Evolutionary conservation across 2,888 invertebrate species (phyloP).

Genomic region (Pterostichus niger): DNA sequence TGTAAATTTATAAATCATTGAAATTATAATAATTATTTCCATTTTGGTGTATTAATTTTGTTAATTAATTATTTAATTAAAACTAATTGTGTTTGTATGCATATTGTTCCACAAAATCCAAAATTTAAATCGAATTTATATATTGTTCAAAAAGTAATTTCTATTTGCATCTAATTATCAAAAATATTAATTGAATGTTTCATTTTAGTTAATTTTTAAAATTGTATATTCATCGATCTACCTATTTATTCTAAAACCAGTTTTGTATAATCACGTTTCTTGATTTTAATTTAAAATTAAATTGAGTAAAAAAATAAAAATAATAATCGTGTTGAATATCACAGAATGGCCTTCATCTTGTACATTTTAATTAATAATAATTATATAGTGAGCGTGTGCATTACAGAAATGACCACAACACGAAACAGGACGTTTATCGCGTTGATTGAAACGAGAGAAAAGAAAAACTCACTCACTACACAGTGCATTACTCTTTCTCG

Average conservation of each 20-base stretch:
- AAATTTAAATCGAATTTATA: conserved; percentile 21
- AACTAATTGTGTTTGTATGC: conserved; percentile 30
- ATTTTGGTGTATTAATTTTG: conserved; percentile 45
- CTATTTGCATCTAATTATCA: neutral
- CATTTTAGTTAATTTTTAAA: neutral
- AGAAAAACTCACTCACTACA: conserved; percentile 22
- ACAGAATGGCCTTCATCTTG: conserved; percentile 9
- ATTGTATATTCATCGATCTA: neutral
- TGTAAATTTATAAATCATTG: conserved; percentile 31
- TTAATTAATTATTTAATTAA: conserved; percentile 38
- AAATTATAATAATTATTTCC: conserved; percentile 42
- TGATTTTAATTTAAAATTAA: conserved; percentile 24
- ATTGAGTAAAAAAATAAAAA: neutral
- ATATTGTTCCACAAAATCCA: conserved; percentile 10
- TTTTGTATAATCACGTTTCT: conserved; percentile 10
- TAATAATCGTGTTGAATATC: conserved; percentile 22
- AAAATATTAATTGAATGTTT: neutral
- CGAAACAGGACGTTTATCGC: conserved; percentile 22
- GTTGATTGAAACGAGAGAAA: conserved; percentile 31
- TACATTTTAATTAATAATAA: conserved; percentile 44
- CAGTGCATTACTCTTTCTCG: neutral
- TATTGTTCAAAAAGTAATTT: neutral
- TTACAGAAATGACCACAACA: conserved; percentile 16
- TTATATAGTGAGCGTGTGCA: neutral
- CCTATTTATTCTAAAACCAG: neutral